These are phyloP conservation scores for Xanthostigma xanthostigma DNA, from an alignment of 2,888 invertebrate genomes.

Conservation along the genomic window DNA sequence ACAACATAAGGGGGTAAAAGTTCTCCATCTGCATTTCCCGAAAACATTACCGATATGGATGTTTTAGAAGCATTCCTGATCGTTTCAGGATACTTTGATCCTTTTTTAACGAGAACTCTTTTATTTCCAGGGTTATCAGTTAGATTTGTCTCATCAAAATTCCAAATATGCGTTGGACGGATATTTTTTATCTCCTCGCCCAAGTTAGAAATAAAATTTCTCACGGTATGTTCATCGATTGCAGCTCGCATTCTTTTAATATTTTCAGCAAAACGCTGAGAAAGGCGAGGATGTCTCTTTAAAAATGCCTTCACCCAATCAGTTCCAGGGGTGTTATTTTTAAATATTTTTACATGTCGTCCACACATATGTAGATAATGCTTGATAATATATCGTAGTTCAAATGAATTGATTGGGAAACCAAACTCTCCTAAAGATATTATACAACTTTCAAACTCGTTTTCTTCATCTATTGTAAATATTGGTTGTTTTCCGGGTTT, in stretches of 20 bases:
- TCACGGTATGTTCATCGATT: conserved; percentile 7
- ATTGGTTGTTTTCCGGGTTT: too few species aligned
- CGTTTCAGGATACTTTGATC: too few species aligned
- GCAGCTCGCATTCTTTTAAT: conserved; percentile 10
- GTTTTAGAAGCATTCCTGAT: too few species aligned
- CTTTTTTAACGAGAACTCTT: too few species aligned
- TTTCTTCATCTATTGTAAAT: background rate
- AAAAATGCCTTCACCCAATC: conserved; percentile 5
- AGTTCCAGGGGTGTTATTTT: conserved; percentile 8
- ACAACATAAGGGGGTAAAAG: conserved; percentile 11
- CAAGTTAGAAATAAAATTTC: conserved; percentile 10
- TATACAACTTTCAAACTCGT: conserved; percentile 2
- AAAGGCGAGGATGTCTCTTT: conserved; percentile 4
- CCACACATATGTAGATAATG: conserved; percentile 1
- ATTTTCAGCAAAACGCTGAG: conserved; percentile 9
- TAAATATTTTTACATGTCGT: background rate
- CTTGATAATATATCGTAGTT: conserved; percentile 3
- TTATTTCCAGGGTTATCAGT: conserved; percentile 21
- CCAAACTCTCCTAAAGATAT: background rate
- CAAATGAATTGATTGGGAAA: conserved; percentile 2
- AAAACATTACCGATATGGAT: conserved; percentile 12
- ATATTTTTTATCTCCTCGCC: conserved; percentile 6
- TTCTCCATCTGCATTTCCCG: conserved; percentile 9
- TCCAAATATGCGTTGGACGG: conserved; percentile 15
- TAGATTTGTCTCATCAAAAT: conserved; percentile 25